A percentile compares a stretch with the other conserved stretches of the same genome.
These are phyloP conservation scores for Podocnemis expansa DNA, from an alignment of 2,113 vertebrate species.

Conservation along the genomic window DNA sequence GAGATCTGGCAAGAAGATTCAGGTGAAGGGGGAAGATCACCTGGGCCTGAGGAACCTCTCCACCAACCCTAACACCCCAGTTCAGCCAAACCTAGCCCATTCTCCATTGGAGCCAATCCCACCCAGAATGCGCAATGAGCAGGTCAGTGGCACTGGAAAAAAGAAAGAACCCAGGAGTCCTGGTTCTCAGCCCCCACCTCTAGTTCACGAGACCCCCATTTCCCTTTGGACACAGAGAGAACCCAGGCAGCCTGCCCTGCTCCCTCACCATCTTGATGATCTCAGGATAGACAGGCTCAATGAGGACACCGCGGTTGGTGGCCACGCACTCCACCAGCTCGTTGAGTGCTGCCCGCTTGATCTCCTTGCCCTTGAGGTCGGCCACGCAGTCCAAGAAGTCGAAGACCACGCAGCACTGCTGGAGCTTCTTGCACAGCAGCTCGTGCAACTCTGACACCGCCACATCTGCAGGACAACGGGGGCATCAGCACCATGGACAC, in stretches of 20 bases:
- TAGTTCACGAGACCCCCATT: neutral
- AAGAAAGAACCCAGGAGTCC: neutral
- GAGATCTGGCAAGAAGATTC: slow-evolving; percentile 85
- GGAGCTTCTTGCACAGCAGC: slow-evolving; percentile 92
- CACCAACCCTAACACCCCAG: neutral
- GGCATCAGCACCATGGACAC: neutral
- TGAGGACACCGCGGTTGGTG: slow-evolving; percentile 90
- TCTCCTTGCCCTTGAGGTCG: slow-evolving; percentile 94
- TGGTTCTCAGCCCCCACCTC: neutral
- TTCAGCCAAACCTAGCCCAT: neutral
- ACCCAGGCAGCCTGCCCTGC: neutral
- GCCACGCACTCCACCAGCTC: slow-evolving; percentile 93
- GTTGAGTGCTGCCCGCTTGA: slow-evolving; percentile 91
- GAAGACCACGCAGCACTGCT: slow-evolving; percentile 92
- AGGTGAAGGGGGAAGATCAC: too few species aligned
- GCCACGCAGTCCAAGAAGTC: slow-evolving; percentile 95
- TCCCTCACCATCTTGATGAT: slow-evolving; percentile 91
- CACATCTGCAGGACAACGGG: slow-evolving; percentile 74
- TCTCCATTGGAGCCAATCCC: neutral
- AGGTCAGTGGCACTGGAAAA: neutral
- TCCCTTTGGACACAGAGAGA: neutral
- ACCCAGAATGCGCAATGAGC: neutral
- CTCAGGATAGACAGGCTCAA: slow-evolving; percentile 91
- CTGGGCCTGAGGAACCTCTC: neutral
- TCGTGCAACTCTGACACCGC: slow-evolving; percentile 91